phyloP scores from a whole-genome alignment of 2,113 vertebrate species.

The Cinclus mexicanus region DNA sequence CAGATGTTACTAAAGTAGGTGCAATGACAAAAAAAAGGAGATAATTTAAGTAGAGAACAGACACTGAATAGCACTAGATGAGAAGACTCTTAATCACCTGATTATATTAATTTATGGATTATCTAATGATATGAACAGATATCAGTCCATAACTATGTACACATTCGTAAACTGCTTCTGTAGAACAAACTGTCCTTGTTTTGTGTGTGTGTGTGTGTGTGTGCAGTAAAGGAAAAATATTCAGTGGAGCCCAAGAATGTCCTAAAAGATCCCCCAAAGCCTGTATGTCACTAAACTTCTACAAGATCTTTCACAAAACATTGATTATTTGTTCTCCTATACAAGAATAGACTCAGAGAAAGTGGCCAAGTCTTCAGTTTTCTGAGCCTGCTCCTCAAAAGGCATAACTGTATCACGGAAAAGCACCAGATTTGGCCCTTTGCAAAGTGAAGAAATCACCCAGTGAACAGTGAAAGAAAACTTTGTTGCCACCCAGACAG shows the following conservation, averaged over 20 bases:
- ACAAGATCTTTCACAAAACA: rapidly evolving
- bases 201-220: not conserved
- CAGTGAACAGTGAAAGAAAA: not conserved
- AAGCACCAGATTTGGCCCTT: not conserved
- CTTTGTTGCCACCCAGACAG: not conserved
- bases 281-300: not conserved
- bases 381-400: not conserved
- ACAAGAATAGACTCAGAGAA: not conserved
- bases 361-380: not conserved
- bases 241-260: not conserved
- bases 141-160: not conserved
- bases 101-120: not conserved
- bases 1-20: not conserved
- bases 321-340: not conserved
- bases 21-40: not conserved
- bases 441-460: not conserved
- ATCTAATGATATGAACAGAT: not conserved
- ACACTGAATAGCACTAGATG: not conserved
- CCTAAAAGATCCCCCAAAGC: not conserved
- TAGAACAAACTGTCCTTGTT: not conserved
- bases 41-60: not conserved
- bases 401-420: not conserved
- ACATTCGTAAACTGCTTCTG: not conserved
- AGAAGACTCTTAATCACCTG: not conserved
- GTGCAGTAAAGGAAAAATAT: not conserved